A percentile compares a stretch with the other conserved stretches of the same genome.
These are phyloP conservation scores for Endomychus coccineus DNA, from an alignment of 2,888 invertebrate genomes.

Conservation along the genomic window DNA sequence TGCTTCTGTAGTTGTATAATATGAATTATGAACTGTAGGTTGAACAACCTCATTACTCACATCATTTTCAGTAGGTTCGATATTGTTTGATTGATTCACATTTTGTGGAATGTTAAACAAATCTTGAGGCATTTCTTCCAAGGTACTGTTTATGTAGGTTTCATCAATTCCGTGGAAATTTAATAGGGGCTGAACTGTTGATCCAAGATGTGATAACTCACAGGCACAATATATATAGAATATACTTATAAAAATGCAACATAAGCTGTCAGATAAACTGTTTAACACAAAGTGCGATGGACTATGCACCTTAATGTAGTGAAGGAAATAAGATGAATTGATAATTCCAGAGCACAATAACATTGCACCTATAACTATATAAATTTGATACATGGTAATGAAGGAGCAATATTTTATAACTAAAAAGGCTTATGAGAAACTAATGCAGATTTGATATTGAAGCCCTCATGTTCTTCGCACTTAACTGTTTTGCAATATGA, in stretches of 20 bases:
- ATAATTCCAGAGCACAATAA: constrained; percentile 29
- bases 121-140: constrained; percentile 5
- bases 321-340: constrained; percentile 29
- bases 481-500: constrained; percentile 7
- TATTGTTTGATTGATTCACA: too few species aligned
- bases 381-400: constrained; percentile 32
- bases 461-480: constrained; percentile 6
- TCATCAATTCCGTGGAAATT: constrained; percentile 20
- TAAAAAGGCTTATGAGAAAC: constrained; percentile 1
- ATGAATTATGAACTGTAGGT: too few species aligned
- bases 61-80: too few species aligned
- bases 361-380: constrained; percentile 31
- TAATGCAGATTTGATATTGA: constrained; percentile 2
- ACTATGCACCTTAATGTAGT: constrained; percentile 25
- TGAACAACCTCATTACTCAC: too few species aligned
- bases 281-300: constrained; percentile 22
- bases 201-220: constrained; percentile 2
- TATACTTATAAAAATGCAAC: constrained; percentile 34
- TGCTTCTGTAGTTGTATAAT: constrained; percentile 4
- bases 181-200: constrained; percentile 3
- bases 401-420: neutral
- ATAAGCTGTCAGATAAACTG: constrained; percentile 32
- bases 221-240: constrained; percentile 31
- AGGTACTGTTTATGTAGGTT: constrained; percentile 13
- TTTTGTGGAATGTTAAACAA: too few species aligned